A percentile compares a stretch with the other conserved stretches of the same genome.
Conservation (phyloP, 2,797 vertebrate species). For the Chelon auratus region DNA sequence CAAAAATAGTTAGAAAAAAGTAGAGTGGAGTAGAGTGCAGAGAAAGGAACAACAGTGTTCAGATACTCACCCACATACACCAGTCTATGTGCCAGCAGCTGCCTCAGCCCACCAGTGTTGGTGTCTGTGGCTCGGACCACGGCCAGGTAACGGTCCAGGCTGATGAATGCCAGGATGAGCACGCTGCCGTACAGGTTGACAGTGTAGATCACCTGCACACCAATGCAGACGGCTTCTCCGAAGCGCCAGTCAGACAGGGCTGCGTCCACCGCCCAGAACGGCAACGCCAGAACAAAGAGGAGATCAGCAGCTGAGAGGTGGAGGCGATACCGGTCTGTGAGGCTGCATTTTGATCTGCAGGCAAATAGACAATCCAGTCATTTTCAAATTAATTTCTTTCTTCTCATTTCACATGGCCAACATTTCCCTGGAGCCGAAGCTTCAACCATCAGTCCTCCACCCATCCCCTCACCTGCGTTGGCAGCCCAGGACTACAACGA, state of each 20-base stretch:
- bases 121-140: slow-evolving; percentile 97
- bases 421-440: background rate
- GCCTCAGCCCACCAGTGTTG: slow-evolving; percentile 91
- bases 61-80: slow-evolving; percentile 91
- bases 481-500: slow-evolving; percentile 96
- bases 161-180: slow-evolving; percentile 98
- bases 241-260: slow-evolving; percentile 91
- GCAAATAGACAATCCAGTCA: background rate
- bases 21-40: no score
- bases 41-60: no score
- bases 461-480: slow-evolving; percentile 86
- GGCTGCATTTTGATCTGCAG: slow-evolving; percentile 88
- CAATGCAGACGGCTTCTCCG: slow-evolving; percentile 88
- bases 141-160: slow-evolving; percentile 96
- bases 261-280: slow-evolving; percentile 97
- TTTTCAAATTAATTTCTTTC: background rate
- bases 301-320: slow-evolving; percentile 97
- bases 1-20: no score
- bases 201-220: slow-evolving; percentile 95
- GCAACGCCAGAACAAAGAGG: slow-evolving; percentile 95
- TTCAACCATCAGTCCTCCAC: background rate
- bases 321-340: slow-evolving; percentile 96
- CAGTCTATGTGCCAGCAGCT: slow-evolving; percentile 91
- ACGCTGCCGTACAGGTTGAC: slow-evolving; percentile 98
- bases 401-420: background rate